phyloP scores from a whole-genome alignment of 2,797 vertebrate species.

The Chiloscyllium punctatum region DNA sequence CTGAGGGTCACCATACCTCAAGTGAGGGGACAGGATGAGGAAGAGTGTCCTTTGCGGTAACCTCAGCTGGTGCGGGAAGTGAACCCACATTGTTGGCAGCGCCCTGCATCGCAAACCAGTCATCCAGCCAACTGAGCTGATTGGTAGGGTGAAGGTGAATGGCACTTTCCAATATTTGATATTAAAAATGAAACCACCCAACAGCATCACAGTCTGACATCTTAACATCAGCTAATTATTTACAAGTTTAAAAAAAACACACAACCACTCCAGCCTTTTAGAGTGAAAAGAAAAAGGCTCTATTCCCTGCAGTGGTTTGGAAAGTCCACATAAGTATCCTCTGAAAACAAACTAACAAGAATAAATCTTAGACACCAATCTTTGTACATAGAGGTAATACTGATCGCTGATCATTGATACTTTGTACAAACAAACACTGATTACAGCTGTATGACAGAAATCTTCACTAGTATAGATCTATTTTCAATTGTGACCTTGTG shows the following conservation, averaged over 20 bases:
- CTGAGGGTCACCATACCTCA: too few relatives aligned
- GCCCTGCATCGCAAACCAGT: too few relatives aligned
- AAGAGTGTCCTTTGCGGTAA: too few relatives aligned
- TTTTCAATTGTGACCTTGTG: not conserved
- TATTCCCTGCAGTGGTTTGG: not conserved
- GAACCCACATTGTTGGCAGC: too few relatives aligned
- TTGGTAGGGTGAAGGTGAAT: not conserved
- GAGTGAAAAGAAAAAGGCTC: not conserved
- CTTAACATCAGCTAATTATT: not conserved
- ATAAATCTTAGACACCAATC: not conserved
- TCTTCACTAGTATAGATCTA: not conserved
- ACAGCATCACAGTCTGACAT: not conserved
- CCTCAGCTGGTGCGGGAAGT: too few relatives aligned
- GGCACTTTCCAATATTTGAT: not conserved
- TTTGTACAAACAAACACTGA: conserved; percentile 25
- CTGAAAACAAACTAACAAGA: not conserved
- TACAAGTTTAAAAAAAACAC: not conserved
- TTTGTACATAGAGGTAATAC: conserved; percentile 14
- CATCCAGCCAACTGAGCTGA: not conserved
- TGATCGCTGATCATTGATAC: conserved; percentile 22
- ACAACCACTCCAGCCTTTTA: conserved; percentile 7
- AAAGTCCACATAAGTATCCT: not conserved
- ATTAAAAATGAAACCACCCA: conserved; percentile 21
- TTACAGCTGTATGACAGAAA: not conserved
- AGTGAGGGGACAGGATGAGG: too few relatives aligned